phyloP scores from a whole-genome alignment of 2,888 invertebrate genomes.

The Orthosia gothica region DNA sequence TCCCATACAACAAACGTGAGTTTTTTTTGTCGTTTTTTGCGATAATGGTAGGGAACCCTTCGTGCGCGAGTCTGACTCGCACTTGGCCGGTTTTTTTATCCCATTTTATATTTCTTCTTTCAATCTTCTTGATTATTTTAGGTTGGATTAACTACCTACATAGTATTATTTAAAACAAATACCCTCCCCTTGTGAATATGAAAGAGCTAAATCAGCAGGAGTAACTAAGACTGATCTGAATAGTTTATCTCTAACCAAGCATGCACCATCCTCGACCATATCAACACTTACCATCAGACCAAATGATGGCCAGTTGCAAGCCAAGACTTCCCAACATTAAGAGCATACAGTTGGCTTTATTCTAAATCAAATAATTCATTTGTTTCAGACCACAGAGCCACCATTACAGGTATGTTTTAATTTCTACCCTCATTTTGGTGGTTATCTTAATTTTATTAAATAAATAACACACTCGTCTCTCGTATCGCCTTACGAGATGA shows the following conservation, averaged over 20 bases:
- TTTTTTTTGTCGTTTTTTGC: no score
- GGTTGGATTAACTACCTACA: no score
- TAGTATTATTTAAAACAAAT: neutral
- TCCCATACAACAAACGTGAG: no score
- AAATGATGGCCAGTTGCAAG: neutral
- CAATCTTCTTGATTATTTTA: no score
- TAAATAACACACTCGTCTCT: neutral
- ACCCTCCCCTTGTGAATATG: neutral
- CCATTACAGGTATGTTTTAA: conserved; percentile 54
- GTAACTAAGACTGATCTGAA: neutral
- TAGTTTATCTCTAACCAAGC: neutral
- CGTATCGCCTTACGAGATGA: neutral
- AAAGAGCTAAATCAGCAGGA: neutral
- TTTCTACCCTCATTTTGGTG: conserved; percentile 43
- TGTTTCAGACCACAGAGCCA: conserved; percentile 54
- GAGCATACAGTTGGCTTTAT: conserved; percentile 23
- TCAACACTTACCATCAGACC: neutral
- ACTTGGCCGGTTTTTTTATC: no score
- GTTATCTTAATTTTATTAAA: conserved; percentile 8
- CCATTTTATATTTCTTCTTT: no score
- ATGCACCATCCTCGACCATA: conserved; percentile 9
- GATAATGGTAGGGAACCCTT: no score
- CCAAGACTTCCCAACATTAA: neutral
- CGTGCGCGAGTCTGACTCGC: no score
- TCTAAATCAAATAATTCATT: conserved; percentile 53